These are phyloP conservation scores for Tryphoninae sp. DNA, from an alignment of 2,888 invertebrate species.

Conservation along the genomic window DNA sequence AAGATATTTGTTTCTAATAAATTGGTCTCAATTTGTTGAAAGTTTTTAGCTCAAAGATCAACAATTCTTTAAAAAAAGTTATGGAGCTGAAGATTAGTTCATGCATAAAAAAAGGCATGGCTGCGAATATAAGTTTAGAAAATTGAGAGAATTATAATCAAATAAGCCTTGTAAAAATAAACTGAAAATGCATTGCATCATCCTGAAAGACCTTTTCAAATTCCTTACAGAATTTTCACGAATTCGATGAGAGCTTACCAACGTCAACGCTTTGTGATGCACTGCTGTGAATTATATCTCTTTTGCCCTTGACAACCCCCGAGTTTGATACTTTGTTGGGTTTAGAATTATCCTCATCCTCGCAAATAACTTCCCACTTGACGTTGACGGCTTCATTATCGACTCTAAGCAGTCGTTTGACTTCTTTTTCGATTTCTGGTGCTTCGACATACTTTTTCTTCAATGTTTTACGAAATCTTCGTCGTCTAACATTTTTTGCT, in stretches of 20 bases:
- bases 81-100: too few species aligned
- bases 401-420: constrained; percentile 93
- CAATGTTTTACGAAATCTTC: constrained; percentile 95
- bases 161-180: too few species aligned
- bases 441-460: constrained; percentile 98
- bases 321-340: constrained; percentile 79
- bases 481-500: constrained; percentile 95
- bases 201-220: neutral
- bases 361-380: constrained; percentile 94
- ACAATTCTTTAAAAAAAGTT: too few species aligned
- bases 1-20: too few species aligned
- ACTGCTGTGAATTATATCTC: constrained; percentile 77
- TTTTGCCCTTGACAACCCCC: constrained; percentile 77
- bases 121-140: too few species aligned
- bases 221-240: constrained; percentile 22
- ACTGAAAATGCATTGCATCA: too few species aligned
- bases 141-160: too few species aligned
- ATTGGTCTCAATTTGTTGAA: too few species aligned
- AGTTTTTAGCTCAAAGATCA: too few species aligned
- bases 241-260: constrained; percentile 73
- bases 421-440: constrained; percentile 99
- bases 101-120: too few species aligned
- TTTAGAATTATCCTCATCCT: constrained; percentile 88
- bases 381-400: constrained; percentile 96
- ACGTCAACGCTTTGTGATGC: constrained; percentile 81